Base-by-base conservation (phyloP, 2,113 vertebrate species). In the Galeopterus variegatus region DNA sequence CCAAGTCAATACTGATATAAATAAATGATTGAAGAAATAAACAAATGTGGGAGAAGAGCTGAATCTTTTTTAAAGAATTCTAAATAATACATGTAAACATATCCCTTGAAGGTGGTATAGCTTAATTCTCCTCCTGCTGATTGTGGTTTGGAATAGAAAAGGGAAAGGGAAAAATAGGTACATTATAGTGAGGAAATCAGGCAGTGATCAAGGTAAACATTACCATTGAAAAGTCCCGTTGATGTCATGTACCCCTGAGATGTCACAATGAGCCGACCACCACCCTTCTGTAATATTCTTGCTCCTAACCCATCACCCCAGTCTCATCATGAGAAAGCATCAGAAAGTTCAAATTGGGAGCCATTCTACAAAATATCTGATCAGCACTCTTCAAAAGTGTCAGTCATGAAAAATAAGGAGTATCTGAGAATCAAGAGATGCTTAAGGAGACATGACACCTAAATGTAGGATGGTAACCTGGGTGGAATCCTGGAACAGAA, bases 21-120 rank as follows among this genome's bases (percentile, higher is more conserved):
- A 95, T 41, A 95, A 95, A 48, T 88, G 52, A 70, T 48, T 65
- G 45, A 62, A 41, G 41, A 41, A 41, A 75, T 82, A 64, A 90
- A 81, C 65, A 82, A 88, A 21, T 65, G 24, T 13, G 5, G 50
- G 23, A 82, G 56, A 87, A 87, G 10, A 45, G 24, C 69, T 23
- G n/a, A 82, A 80, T 62, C 33, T 87, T 45, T 12, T 73, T 92
- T 54, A 79, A 52, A 91, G 70, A 93, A 76, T 56, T 93, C 23
- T 26, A 76, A 87, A 76, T 69, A 79, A 69, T 24, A 13, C 28
- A 60, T 31, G 26, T 10, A 73, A 36, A 79, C 23, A 21, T 23
- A n/a, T 83, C 24, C 7, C 48, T 12, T 50, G 26, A 15, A 36
- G 24, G 70, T 41, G 45, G 10, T 52, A 36, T 23, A 50, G 67